Percentiles rank a stretch among this genome's conserved stretches.
phyloP scores from a whole-genome alignment of 2,113 vertebrate species.

The Hippocampus comes region DNA sequence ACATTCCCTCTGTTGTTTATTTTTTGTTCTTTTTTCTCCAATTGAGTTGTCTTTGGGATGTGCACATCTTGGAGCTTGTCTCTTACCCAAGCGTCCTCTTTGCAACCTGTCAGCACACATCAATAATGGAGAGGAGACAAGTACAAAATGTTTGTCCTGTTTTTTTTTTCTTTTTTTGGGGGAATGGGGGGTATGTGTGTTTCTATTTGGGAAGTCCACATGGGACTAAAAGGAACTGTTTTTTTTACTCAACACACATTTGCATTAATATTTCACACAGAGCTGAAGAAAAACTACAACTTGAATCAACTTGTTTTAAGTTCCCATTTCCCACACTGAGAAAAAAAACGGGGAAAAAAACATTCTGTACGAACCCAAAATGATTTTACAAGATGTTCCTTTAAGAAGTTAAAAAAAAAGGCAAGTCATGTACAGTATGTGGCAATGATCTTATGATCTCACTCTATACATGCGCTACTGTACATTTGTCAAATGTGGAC shows the following conservation, averaged over 20 bases:
- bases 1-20: no score
- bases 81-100: not conserved
- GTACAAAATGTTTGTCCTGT: slow-evolving; percentile 11
- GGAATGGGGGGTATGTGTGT: not conserved
- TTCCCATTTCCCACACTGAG: not conserved
- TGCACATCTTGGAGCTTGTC: not conserved
- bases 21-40: not conserved
- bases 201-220: slow-evolving; percentile 1
- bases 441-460: not conserved
- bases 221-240: not conserved
- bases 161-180: not conserved
- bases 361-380: no score
- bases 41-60: no score
- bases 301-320: not conserved
- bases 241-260: not conserved
- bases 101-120: slow-evolving; percentile 21
- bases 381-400: not conserved
- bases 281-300: not conserved
- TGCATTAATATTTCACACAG: slow-evolving; percentile 1
- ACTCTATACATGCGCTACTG: not conserved
- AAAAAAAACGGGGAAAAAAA: not conserved
- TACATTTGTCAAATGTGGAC: not conserved
- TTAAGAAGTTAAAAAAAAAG: not conserved
- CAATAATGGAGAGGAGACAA: slow-evolving; percentile 31
- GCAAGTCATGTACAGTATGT: not conserved